These are phyloP conservation scores for Gadus macrocephalus DNA, from an alignment of 2,113 vertebrate species.

Conservation along the genomic window DNA sequence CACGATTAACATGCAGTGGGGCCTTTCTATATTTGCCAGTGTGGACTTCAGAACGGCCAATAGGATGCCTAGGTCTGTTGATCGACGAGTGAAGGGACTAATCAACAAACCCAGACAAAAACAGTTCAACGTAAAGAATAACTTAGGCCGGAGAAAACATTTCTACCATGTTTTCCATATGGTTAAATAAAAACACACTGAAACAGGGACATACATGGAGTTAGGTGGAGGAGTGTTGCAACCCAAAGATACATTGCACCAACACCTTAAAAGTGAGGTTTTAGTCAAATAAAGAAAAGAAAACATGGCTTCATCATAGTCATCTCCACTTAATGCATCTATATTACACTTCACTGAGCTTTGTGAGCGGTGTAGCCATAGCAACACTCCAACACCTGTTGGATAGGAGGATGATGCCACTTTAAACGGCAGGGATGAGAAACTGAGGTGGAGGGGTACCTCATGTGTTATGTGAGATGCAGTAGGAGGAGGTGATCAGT, in stretches of 20 bases:
- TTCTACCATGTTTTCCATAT: conserved; percentile 57
- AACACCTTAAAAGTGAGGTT: conserved; percentile 3
- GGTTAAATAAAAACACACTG: conserved; percentile 34
- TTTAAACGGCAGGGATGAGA: conserved; percentile 42
- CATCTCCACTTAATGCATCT: neutral
- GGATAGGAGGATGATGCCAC: conserved; percentile 45
- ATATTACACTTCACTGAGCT: conserved; percentile 35
- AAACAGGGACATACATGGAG: conserved; percentile 39
- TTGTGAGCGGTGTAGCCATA: conserved; percentile 35
- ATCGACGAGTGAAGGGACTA: conserved; percentile 46
- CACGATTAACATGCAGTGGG: conserved; percentile 49
- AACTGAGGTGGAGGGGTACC: conserved; percentile 24
- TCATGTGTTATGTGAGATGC: conserved; percentile 1
- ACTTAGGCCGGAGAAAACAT: conserved; percentile 55
- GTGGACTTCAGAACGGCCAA: conserved; percentile 48
- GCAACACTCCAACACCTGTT: conserved; percentile 50
- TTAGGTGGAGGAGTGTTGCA: conserved; percentile 44
- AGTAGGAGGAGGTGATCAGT: neutral
- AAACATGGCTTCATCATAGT: conserved; percentile 8
- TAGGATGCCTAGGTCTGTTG: conserved; percentile 55
- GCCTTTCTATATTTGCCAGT: conserved; percentile 37
- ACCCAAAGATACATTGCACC: conserved; percentile 42
- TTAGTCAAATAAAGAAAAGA: conserved; percentile 6
- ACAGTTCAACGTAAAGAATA: conserved; percentile 16
- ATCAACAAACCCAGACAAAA: conserved; percentile 67